phyloP scores from a whole-genome alignment of 2,797 vertebrate species.

The Schizothorax lantsangensis region DNA sequence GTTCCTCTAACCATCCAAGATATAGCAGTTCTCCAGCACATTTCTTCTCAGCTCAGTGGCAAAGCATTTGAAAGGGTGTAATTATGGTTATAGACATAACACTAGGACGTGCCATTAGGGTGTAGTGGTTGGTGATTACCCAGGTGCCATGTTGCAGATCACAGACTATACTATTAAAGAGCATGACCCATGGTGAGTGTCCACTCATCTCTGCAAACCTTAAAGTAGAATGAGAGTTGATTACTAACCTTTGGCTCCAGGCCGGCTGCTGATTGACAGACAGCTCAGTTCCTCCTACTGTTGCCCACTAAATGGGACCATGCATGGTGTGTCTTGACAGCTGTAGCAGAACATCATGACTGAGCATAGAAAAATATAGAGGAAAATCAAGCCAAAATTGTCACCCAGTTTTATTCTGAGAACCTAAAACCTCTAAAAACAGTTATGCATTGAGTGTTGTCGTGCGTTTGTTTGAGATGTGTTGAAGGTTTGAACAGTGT shows the following conservation, averaged over 20 bases:
- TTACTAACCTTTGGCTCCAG: slow-evolving; percentile 43
- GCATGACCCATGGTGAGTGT: slow-evolving; percentile 53
- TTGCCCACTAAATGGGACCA: slow-evolving; percentile 57
- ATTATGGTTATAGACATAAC: slow-evolving; percentile 77
- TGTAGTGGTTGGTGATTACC: slow-evolving; percentile 74
- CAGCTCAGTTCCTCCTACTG: slow-evolving; percentile 34
- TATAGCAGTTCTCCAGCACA: slow-evolving; percentile 20
- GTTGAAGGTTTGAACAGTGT: background rate
- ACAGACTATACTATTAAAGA: slow-evolving; percentile 63
- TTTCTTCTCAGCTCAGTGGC: slow-evolving; percentile 68
- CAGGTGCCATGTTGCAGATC: slow-evolving; percentile 61
- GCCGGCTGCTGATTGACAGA: slow-evolving; percentile 51
- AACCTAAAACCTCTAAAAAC: background rate
- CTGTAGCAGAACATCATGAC: background rate
- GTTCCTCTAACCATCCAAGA: slow-evolving; percentile 29
- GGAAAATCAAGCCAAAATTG: background rate
- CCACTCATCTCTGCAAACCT: slow-evolving; percentile 50
- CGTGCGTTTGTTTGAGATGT: background rate
- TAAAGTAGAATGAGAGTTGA: slow-evolving; percentile 50
- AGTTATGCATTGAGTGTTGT: background rate
- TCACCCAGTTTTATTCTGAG: background rate
- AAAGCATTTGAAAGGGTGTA: slow-evolving; percentile 69
- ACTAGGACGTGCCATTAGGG: slow-evolving; percentile 75
- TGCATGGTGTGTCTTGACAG: slow-evolving; percentile 29
- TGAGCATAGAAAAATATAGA: slow-evolving; percentile 4